Base-by-base conservation (phyloP, 2,797 vertebrate species). In the Hippopotamyrus pictus region DNA sequence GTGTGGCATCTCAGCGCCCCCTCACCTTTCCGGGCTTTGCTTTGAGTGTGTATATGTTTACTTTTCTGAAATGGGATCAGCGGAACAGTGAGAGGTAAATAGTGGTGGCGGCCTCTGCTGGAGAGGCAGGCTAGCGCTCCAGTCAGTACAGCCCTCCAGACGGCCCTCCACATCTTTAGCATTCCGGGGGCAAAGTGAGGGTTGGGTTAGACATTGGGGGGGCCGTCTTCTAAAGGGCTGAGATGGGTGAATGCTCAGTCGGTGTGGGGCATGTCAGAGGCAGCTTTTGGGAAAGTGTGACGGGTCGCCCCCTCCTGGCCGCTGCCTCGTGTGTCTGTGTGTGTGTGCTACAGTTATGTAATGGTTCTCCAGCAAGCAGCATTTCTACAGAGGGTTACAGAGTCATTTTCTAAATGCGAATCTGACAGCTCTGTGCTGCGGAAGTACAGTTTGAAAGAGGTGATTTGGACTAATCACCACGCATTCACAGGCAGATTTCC, bases 221-320 rank as follows among this genome's bases (percentile, higher is more conserved):
- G 37, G 17, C 5, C 12, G 5, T 41, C 37, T 44, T 17, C 33
- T 41, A 5, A 37, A 51, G 25, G 14, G 29, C 1, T 25, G 6
- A 54, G 51, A 22, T 44, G 85, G 22, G 53, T 19, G 25, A 57
- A 41, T 25, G 7, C 53, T 53, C 14, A 87, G 6, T 7, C 5
- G 17, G 5, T 17, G 17, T n/a, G 37, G 73, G 17, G 12, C 33
- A 44, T 11, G 14, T 88, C 22, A 29, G 44, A 73, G 44, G 87
- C 59, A 25, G 87, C 5, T 62, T 69, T 9, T 37, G 5, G n/a
- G 59, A 57, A 44, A 44, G 59, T 44, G 51, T 8, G 48, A 41
- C 29, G 17, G 92, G 93, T 89, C 50, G 91, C 84, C 79, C 90
- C 92, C 90, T 88, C 91, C 91, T 90, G 91, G 89, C 84, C 88